Evolutionary conservation across 2,797 vertebrate species (phyloP).

Genomic region (Falco naumanni): DNA sequence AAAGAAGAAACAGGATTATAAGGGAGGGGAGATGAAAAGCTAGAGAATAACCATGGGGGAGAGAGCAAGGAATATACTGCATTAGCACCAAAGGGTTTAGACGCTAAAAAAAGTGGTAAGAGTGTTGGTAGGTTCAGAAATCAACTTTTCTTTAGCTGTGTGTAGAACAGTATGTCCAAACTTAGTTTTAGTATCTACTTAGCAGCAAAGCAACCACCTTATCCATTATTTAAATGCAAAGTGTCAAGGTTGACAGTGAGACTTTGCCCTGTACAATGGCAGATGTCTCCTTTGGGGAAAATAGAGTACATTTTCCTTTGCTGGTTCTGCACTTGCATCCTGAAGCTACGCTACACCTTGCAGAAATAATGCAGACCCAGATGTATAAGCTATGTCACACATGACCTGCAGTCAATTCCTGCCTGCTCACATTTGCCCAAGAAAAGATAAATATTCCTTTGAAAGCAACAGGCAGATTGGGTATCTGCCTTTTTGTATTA

Average conservation of each 20-base stretch:
- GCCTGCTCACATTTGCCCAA: neutral
- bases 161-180: neutral
- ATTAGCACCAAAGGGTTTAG: neutral
- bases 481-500: neutral
- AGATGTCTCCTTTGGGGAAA: neutral
- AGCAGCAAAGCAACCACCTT: neutral
- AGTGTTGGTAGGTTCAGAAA: neutral
- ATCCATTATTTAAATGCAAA: neutral
- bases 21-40: slow-evolving; percentile 8
- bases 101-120: neutral
- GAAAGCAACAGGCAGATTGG: neutral
- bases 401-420: neutral
- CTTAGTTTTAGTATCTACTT: neutral
- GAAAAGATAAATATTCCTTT: neutral
- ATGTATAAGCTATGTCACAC: neutral
- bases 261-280: neutral
- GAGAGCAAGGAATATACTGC: neutral
- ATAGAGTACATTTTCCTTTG: neutral
- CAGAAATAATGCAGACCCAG: neutral
- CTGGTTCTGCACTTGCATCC: neutral
- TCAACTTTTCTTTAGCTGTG: neutral
- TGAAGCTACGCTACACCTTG: neutral
- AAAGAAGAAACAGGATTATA: neutral
- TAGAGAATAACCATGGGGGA: neutral
- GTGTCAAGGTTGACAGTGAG: neutral